phyloP scores from a whole-genome alignment of 2,888 invertebrate species.

The Idaea straminata region DNA sequence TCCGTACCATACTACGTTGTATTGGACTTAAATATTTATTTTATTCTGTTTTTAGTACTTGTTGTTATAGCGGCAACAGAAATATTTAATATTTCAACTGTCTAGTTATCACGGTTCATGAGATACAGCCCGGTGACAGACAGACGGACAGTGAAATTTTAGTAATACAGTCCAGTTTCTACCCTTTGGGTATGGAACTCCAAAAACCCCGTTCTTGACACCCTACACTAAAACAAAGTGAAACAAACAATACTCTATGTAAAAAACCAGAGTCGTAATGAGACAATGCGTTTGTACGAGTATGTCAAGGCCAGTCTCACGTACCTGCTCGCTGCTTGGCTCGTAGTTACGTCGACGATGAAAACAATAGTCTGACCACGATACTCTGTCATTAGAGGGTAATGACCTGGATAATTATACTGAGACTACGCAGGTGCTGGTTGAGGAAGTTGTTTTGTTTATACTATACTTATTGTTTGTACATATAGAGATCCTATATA shows the following conservation, averaged over 20 bases:
- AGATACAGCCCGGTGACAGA: too few relatives aligned
- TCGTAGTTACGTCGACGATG: background rate
- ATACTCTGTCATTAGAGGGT: constrained; percentile 15
- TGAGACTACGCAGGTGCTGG: background rate
- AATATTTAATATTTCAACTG: too few relatives aligned
- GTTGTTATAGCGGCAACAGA: too few relatives aligned
- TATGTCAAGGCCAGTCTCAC: constrained; percentile 18
- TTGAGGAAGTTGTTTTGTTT: background rate
- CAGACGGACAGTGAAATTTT: too few relatives aligned
- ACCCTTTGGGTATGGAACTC: too few relatives aligned
- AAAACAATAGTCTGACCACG: constrained; percentile 11
- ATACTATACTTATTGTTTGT: constrained; percentile 10
- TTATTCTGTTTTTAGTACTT: too few relatives aligned
- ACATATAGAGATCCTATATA: too few relatives aligned
- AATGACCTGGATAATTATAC: constrained; percentile 13
- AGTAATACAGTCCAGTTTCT: too few relatives aligned
- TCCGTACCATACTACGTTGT: too few relatives aligned
- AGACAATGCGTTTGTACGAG: constrained; percentile 10
- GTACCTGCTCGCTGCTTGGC: constrained; percentile 13
- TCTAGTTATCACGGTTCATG: too few relatives aligned
- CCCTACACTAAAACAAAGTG: background rate
- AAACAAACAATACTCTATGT: background rate
- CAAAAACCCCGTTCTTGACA: background rate
- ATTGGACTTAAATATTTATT: too few relatives aligned
- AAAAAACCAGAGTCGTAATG: background rate